Conservation (phyloP, 2,797 vertebrate species). For the Danionella dracula region DNA sequence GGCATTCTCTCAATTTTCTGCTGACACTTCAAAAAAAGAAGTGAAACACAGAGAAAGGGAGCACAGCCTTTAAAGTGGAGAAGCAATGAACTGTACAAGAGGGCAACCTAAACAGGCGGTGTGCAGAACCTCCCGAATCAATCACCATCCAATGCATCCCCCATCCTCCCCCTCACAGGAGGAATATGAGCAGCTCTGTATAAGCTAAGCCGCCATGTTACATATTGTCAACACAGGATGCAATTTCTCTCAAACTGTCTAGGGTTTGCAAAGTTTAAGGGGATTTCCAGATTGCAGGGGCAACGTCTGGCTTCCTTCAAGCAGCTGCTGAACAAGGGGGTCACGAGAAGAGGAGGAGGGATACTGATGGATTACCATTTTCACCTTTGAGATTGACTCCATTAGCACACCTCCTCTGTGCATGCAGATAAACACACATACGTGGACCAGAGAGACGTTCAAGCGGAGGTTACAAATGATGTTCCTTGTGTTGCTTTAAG, state of each 20-base stretch:
- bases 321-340: conserved; percentile 33
- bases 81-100: conserved; percentile 48
- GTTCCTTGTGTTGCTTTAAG: conserved; percentile 1
- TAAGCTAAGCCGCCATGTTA: conserved; percentile 63
- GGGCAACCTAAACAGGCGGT: conserved; percentile 49
- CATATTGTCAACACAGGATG: conserved; percentile 68
- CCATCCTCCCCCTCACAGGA: conserved; percentile 40
- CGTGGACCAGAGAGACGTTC: conserved; percentile 16
- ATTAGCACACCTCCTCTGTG: conserved; percentile 56
- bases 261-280: conserved; percentile 56
- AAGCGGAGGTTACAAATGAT: conserved; percentile 22
- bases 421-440: conserved; percentile 24
- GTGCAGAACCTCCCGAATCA: conserved; percentile 54
- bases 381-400: conserved; percentile 66
- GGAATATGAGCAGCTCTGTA: conserved; percentile 49
- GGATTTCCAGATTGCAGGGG: conserved; percentile 54
- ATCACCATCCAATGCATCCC: conserved; percentile 62
- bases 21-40: conserved; percentile 32
- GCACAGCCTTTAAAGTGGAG: conserved; percentile 27
- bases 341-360: conserved; percentile 27
- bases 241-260: conserved; percentile 56
- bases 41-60: conserved; percentile 18
- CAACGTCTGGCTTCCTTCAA: conserved; percentile 68
- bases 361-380: conserved; percentile 64
- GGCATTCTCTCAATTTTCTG: conserved; percentile 28